Base-by-base conservation (phyloP, 2,888 invertebrate species). In the Sarcophaga caerulescens region DNA sequence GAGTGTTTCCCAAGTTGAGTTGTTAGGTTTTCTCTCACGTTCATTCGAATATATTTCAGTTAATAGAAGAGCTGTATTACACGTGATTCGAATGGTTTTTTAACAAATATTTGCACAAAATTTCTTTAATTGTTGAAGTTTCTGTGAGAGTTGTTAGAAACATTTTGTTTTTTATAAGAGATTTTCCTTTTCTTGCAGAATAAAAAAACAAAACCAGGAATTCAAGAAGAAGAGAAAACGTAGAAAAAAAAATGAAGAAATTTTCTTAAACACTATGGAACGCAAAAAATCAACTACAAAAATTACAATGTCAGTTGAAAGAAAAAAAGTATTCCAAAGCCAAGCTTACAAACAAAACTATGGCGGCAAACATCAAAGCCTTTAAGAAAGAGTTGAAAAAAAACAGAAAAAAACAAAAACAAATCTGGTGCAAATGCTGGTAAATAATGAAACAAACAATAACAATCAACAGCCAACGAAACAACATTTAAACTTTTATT, bases 391-490 rank as follows among this genome's bases (percentile, higher is more conserved):
- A 83, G 5, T 47, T 47, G 47, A 47, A 14, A 52, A 52, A 3
- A 12, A 14, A n/a, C n/a, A 14, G 0, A 4, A 52, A 14, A 52
- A 4, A 52, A 52, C 12, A 52, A 52, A 52, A 52, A 12, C 52
- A 84, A 81, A 84, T 69, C 71, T 82, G 85, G 86, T 78, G 84
- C 84, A 86, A 85, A 81, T 78, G 75, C 75, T 81, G 79, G 76
- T 79, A 86, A 86, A 81, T 78, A 86, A 81, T 78, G 75, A 79
- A 84, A 81, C 57, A 76, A 86, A 87, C 71, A 82, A 85, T 79
- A 82, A 84, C 75, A 35, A 1, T 1, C 35, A 35, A 35, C 35
- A 35, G 8, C 35, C 8, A 35, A 35, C 35, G 8, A 35, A 35
- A 10, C 85, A 80, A 78, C 87, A 85, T 83, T 80, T 77, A 82